Conservation (phyloP, 2,888 invertebrate species). For the Deilephila elpenor region DNA sequence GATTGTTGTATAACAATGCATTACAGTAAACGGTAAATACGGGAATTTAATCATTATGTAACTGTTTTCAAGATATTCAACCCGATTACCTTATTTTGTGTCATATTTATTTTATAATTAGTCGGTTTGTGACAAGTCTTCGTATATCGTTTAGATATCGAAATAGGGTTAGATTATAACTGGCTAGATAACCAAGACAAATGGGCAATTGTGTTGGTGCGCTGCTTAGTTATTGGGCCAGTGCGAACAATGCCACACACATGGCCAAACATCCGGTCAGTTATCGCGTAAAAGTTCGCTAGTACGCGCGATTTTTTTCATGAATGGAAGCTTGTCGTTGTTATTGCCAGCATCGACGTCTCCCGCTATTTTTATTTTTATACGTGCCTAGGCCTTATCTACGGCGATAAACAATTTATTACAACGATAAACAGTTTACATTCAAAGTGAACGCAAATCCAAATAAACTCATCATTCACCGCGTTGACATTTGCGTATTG, state of each 20-base stretch:
- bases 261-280: constrained; percentile 74
- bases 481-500: not conserved
- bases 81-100: not conserved
- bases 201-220: constrained; percentile 23
- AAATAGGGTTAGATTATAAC: not conserved
- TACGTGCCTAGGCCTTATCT: not conserved
- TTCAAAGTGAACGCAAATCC: not conserved
- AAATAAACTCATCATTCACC: not conserved
- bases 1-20: constrained; percentile 2
- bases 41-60: not conserved
- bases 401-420: not conserved
- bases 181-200: constrained; percentile 14
- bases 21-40: constrained; percentile 7
- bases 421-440: not conserved
- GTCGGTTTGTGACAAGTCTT: too few species aligned
- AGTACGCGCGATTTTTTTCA: constrained; percentile 60
- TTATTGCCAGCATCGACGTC: constrained; percentile 38
- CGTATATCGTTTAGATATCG: not conserved
- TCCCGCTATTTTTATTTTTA: not conserved
- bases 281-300: constrained; percentile 71
- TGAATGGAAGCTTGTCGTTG: constrained; percentile 61
- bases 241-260: constrained; percentile 73
- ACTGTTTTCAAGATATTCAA: not conserved
- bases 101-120: not conserved
- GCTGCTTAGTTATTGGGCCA: constrained; percentile 48